A percentile compares a stretch with the other conserved stretches of the same genome.
These are phyloP conservation scores for Thalassophryne amazonica DNA, from an alignment of 2,797 vertebrate genomes.

Conservation along the genomic window DNA sequence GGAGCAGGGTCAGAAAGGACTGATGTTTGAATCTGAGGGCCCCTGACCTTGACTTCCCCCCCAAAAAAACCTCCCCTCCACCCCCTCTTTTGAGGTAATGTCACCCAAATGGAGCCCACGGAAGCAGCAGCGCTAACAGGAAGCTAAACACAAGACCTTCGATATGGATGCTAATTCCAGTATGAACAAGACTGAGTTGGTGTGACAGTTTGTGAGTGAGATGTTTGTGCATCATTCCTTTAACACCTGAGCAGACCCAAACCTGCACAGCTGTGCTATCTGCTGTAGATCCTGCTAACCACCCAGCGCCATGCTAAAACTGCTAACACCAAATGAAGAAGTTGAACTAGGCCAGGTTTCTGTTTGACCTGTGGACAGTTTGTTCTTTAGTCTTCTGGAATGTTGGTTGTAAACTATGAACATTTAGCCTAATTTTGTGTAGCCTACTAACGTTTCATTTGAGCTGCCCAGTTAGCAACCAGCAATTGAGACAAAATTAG, in stretches of 20 bases:
- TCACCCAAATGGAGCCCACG: constrained; percentile 38
- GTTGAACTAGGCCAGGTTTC: too few relatives aligned
- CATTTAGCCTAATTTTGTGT: too few relatives aligned
- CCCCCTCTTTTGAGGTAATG: constrained; percentile 29
- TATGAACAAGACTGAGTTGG: constrained; percentile 51
- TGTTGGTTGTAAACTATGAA: too few relatives aligned
- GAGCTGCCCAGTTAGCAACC: too few relatives aligned
- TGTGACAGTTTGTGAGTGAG: constrained; percentile 39
- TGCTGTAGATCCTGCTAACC: not conserved
- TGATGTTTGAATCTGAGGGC: constrained; percentile 73
- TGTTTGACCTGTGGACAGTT: too few relatives aligned
- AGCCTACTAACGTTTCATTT: too few relatives aligned
- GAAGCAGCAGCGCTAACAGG: constrained; percentile 47
- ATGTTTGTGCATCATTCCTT: constrained; percentile 72
- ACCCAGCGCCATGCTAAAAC: constrained; percentile 3
- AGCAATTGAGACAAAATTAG: too few relatives aligned
- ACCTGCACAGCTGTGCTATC: constrained; percentile 12
- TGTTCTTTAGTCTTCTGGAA: too few relatives aligned
- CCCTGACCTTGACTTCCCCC: constrained; percentile 29
- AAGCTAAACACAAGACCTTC: constrained; percentile 45
- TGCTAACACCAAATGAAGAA: too few relatives aligned
- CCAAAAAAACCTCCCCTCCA: not conserved
- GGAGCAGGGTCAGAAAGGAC: constrained; percentile 92
- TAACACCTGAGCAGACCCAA: constrained; percentile 39
- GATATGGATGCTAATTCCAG: constrained; percentile 44